phyloP scores from a whole-genome alignment of 1,140 invertebrate species.

The Magallana gigas region DNA sequence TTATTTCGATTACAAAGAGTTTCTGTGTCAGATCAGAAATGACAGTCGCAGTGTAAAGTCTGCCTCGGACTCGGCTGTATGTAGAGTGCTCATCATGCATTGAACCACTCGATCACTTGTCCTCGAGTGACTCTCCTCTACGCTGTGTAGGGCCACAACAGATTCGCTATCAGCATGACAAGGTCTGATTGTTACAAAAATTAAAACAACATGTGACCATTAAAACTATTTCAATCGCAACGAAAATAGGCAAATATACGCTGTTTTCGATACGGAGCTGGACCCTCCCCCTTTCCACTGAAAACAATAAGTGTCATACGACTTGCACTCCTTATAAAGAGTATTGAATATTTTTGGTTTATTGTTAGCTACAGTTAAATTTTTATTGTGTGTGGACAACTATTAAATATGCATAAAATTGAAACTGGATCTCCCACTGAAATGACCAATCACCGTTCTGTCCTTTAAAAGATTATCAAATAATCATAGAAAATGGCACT shows the following conservation, averaged over 20 bases:
- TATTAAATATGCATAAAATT: too few relatives aligned
- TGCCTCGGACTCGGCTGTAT: not conserved
- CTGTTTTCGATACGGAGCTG: not conserved
- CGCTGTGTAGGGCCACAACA: not conserved
- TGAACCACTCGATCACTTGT: constrained; percentile 17
- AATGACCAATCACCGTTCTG: too few relatives aligned
- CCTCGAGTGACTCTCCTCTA: constrained; percentile 14
- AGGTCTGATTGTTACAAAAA: not conserved
- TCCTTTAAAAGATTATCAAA: too few relatives aligned
- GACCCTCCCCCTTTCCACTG: constrained; percentile 23
- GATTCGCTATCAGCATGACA: not conserved
- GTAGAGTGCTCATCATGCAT: not conserved
- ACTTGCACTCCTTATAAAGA: not conserved
- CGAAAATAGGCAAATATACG: too few relatives aligned
- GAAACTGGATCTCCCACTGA: too few relatives aligned
- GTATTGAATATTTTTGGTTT: too few relatives aligned
- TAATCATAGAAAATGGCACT: too few relatives aligned
- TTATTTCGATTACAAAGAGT: not conserved
- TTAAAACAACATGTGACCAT: too few relatives aligned
- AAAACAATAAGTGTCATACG: not conserved
- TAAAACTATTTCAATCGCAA: too few relatives aligned
- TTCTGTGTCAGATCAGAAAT: not conserved
- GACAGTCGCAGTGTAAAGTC: not conserved
- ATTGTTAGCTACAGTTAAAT: too few relatives aligned
- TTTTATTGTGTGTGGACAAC: too few relatives aligned